A percentile compares a stretch with the other conserved stretches of the same genome.
Evolutionary conservation across 30 jellyfish, hydroid and myxozoan genomes (phyloP).

Genomic region (Chrysaora quinquecirrha): DNA sequence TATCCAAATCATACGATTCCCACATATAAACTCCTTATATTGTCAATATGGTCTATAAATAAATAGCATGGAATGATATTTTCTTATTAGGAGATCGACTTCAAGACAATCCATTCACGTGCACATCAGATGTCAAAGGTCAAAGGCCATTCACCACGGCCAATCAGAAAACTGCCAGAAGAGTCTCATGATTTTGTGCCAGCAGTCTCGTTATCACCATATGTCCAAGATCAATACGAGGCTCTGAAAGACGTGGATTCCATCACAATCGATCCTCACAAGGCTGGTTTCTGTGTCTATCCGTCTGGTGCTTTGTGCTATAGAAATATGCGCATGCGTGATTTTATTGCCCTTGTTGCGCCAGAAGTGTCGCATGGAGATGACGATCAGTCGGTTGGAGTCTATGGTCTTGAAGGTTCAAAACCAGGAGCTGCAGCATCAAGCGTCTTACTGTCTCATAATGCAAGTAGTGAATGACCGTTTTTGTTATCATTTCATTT

Average conservation of each 20-base stretch:
- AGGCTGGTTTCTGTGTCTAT: conserved; percentile 68
- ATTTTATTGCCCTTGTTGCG: conserved; percentile 51
- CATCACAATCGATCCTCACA: conserved; percentile 75
- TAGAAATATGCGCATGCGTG: conserved; percentile 72
- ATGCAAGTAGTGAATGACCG: no score
- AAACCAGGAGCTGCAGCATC: conserved; percentile 89
- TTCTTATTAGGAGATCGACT: no score
- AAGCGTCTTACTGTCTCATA: conserved; percentile 70
- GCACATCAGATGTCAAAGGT: no score
- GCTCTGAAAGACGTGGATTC: conserved; percentile 65
- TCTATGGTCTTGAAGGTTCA: conserved; percentile 77
- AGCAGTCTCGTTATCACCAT: conserved; percentile 40
- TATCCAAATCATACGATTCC: no score
- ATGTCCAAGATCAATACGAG: conserved; percentile 30
- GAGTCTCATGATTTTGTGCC: conserved; percentile 56
- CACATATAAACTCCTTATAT: no score
- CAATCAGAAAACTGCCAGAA: no score
- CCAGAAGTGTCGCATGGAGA: conserved; percentile 75
- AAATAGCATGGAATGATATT: no score
- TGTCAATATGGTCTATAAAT: no score
- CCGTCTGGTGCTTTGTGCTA: conserved; percentile 82
- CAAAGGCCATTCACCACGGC: no score
- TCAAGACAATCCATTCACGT: no score
- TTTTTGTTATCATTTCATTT: no score
- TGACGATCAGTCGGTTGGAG: conserved; percentile 58